Percentiles rank a stretch among this genome's conserved stretches.
phyloP scores from a whole-genome alignment of 2,888 invertebrate genomes.

The Proisotoma minuta region DNA sequence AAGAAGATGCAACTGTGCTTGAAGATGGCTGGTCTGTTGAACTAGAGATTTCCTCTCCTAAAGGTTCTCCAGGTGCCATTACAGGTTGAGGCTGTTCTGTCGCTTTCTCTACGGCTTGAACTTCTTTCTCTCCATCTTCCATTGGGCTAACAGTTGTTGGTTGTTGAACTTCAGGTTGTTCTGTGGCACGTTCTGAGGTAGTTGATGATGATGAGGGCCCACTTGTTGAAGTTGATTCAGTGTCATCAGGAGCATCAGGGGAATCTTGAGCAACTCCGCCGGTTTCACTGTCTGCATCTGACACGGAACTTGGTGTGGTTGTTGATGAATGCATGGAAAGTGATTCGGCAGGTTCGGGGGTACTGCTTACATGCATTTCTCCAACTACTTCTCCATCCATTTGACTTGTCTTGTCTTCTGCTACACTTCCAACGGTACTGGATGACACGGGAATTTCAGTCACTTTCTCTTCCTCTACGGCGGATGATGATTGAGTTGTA shows the following conservation, averaged over 20 bases:
- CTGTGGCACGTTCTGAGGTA: neutral
- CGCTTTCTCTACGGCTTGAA: neutral
- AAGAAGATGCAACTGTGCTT: neutral
- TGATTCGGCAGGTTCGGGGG: conserved; percentile 27
- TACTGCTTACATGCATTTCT: conserved; percentile 25
- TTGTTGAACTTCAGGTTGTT: neutral
- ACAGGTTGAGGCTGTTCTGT: neutral
- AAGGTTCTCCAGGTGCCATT: neutral
- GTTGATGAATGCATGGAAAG: conserved; percentile 24
- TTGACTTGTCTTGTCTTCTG: neutral
- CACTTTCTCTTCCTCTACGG: no score
- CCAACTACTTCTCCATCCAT: conserved; percentile 15
- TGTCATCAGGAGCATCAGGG: neutral
- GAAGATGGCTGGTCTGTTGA: neutral
- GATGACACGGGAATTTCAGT: no score
- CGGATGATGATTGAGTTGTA: neutral
- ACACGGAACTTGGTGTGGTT: conserved; percentile 1
- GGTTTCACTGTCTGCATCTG: conserved; percentile 11
- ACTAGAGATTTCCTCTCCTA: neutral
- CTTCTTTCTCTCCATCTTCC: neutral
- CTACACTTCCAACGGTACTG: no score
- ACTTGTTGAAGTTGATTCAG: neutral
- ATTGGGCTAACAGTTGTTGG: neutral
- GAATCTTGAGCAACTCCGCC: neutral
- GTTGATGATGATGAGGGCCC: neutral